Evolutionary conservation across 2,797 vertebrate genomes (phyloP).

Genomic region (Sebastes baramenuke): DNA sequence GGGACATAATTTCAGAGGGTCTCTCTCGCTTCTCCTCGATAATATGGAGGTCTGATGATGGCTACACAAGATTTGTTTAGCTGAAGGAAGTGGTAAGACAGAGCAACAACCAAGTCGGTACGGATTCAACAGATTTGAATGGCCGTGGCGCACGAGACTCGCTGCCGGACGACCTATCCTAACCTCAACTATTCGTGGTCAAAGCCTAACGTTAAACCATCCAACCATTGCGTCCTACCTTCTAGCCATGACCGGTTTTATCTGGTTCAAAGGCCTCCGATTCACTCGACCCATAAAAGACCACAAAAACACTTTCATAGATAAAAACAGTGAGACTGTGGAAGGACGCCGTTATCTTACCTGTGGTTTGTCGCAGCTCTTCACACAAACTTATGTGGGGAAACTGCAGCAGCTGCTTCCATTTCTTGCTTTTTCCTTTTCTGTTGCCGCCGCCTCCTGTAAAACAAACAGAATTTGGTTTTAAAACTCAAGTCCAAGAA

Average conservation of each 20-base stretch:
- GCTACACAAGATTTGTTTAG: not conserved
- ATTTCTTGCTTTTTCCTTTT: slow-evolving; percentile 99
- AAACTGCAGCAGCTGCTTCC: slow-evolving; percentile 98
- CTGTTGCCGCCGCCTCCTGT: slow-evolving; percentile 94
- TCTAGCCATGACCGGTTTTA: not conserved
- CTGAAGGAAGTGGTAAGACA: not conserved
- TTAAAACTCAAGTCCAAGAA: not conserved
- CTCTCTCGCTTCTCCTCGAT: no score
- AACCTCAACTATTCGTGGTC: no score
- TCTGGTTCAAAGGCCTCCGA: not conserved
- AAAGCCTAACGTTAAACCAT: no score
- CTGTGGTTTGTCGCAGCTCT: slow-evolving; percentile 90
- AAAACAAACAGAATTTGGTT: slow-evolving; percentile 29
- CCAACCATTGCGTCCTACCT: no score
- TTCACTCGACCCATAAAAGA: not conserved
- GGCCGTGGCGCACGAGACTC: no score
- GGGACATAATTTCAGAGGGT: not conserved
- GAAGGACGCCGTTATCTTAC: slow-evolving; percentile 71
- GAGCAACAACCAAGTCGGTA: not conserved
- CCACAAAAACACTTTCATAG: not conserved
- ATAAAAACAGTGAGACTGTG: not conserved
- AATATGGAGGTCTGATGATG: not conserved
- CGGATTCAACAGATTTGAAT: not conserved
- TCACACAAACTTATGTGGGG: slow-evolving; percentile 96
- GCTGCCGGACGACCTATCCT: no score